Percentiles rank a stretch among this genome's conserved stretches.
phyloP scores from a whole-genome alignment of 2,797 vertebrate species.

The Falco naumanni region DNA sequence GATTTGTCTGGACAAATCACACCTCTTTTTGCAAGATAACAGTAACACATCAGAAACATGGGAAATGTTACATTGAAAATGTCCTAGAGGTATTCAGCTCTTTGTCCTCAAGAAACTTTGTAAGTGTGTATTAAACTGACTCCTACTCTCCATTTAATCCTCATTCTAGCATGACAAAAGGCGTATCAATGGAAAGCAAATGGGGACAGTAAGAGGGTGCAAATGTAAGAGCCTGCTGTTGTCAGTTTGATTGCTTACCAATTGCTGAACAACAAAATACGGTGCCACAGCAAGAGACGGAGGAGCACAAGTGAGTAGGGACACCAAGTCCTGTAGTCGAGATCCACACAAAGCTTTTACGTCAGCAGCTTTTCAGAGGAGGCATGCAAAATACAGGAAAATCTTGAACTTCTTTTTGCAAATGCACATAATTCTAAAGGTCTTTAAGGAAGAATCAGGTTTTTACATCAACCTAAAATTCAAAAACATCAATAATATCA shows the following conservation, averaged over 20 bases:
- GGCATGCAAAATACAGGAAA: neutral
- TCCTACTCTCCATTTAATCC: neutral
- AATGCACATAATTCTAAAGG: accelerated
- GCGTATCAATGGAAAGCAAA: neutral
- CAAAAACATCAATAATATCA: neutral
- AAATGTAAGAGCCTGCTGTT: neutral
- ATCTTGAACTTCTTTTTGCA: neutral
- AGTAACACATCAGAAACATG: neutral
- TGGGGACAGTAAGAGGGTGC: neutral
- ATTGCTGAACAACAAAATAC: neutral
- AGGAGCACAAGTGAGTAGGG: accelerated
- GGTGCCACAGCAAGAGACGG: neutral
- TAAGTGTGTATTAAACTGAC: neutral
- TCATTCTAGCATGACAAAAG: neutral
- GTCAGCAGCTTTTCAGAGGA: neutral
- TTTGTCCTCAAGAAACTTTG: neutral
- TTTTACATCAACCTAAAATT: neutral
- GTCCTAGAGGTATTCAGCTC: neutral
- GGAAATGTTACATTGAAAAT: neutral
- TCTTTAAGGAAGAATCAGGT: neutral
- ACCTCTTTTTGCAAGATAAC: neutral
- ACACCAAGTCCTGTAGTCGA: neutral
- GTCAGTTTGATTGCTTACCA: neutral
- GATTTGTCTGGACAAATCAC: neutral
- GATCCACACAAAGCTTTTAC: neutral